These are phyloP conservation scores for Heliothis peltigera DNA, from an alignment of 2,888 invertebrate genomes.

Conservation along the genomic window DNA sequence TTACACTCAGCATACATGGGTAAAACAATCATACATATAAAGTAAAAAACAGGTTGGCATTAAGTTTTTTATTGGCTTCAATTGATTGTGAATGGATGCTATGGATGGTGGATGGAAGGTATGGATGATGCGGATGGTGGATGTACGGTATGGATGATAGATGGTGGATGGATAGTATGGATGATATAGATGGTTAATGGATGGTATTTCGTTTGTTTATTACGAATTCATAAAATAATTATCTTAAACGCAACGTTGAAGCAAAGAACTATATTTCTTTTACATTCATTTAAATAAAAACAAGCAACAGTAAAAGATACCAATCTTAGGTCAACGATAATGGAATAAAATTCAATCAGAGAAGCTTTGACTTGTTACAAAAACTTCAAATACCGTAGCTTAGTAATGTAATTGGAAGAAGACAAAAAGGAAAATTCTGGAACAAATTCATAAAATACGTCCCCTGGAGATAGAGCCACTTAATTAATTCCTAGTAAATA, in stretches of 20 bases:
- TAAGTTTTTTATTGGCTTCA: no score
- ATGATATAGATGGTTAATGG: no score
- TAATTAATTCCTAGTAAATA: conserved; percentile 45
- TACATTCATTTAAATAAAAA: neutral
- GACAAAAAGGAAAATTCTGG: conserved; percentile 35
- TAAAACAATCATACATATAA: no score
- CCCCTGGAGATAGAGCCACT: conserved; percentile 13
- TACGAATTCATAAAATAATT: no score
- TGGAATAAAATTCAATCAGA: conserved; percentile 44
- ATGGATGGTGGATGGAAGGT: no score
- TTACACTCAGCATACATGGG: no score
- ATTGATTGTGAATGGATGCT: no score
- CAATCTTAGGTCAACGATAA: conserved; percentile 22
- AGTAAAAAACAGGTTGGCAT: no score
- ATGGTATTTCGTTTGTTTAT: no score
- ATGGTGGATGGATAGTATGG: no score
- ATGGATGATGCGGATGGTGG: no score
- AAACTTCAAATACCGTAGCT: conserved; percentile 56
- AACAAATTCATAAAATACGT: conserved; percentile 30
- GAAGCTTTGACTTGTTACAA: conserved; percentile 49
- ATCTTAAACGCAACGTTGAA: neutral
- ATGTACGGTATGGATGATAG: no score
- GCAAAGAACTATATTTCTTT: neutral
- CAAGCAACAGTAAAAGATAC: conserved; percentile 15
- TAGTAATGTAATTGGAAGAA: conserved; percentile 51